phyloP scores from a whole-genome alignment of 2,113 vertebrate species.

The Leptosomus discolor region DNA sequence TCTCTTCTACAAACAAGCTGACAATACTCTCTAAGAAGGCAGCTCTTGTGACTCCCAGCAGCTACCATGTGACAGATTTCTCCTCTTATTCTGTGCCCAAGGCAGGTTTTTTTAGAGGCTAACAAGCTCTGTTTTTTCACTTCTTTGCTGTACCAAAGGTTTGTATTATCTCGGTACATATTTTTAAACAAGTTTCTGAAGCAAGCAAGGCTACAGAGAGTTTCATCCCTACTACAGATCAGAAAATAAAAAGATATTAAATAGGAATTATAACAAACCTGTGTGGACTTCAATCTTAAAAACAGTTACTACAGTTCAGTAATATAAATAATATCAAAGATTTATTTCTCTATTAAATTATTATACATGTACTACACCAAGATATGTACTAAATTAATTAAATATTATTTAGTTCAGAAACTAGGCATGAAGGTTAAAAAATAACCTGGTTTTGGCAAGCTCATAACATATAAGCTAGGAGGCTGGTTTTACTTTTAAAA shows the following conservation, averaged over 20 bases:
- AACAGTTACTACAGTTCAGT: neutral
- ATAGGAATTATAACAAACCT: too few relatives aligned
- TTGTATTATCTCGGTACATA: neutral
- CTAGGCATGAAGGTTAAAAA: neutral
- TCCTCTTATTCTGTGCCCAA: neutral
- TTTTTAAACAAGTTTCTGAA: neutral
- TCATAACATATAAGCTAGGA: neutral
- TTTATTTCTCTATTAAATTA: neutral
- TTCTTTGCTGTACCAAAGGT: neutral
- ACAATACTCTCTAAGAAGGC: neutral
- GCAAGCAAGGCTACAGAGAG: neutral
- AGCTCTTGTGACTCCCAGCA: neutral
- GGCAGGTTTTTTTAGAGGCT: neutral
- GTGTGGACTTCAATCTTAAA: neutral
- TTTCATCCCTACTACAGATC: neutral
- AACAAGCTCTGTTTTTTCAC: neutral
- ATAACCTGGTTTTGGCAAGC: neutral
- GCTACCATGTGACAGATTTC: neutral
- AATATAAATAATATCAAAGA: neutral
- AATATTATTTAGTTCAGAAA: neutral
- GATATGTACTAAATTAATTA: neutral
- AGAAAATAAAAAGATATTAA: conserved; percentile 4
- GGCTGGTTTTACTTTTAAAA: neutral
- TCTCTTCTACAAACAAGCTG: neutral
- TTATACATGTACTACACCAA: neutral